phyloP scores from a whole-genome alignment of 2,113 vertebrate species.

The Sinosuthora webbiana region DNA sequence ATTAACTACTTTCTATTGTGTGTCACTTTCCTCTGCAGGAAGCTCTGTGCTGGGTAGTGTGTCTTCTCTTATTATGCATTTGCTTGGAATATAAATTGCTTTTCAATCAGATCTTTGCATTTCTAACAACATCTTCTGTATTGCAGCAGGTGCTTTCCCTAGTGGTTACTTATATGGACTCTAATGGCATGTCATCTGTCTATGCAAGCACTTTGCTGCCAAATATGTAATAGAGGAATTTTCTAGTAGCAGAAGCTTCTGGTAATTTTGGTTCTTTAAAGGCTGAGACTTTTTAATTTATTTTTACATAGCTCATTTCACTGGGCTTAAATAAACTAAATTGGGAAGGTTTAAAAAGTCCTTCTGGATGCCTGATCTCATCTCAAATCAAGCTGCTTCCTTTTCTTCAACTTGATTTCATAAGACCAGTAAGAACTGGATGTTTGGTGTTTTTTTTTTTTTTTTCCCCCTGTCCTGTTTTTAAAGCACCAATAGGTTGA shows the following conservation, averaged over 20 bases:
- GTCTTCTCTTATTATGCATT: constrained; percentile 53
- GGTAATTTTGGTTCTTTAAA: constrained; percentile 48
- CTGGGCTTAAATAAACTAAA: constrained; percentile 11
- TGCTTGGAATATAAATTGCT: constrained; percentile 63
- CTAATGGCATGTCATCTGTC: constrained; percentile 65
- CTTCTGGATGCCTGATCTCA: neutral
- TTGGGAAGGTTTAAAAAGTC: constrained; percentile 9
- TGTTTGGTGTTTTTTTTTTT: neutral
- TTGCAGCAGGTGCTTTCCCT: constrained; percentile 67
- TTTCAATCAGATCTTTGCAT: constrained; percentile 65
- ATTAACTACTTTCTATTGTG: constrained; percentile 47
- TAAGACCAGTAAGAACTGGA: neutral
- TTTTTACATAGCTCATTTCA: constrained; percentile 42
- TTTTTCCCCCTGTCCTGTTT: neutral
- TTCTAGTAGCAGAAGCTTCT: constrained; percentile 50
- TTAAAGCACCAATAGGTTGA: neutral
- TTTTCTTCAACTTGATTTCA: neutral
- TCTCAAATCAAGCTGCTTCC: neutral
- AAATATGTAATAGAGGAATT: constrained; percentile 59
- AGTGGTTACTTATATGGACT: constrained; percentile 54
- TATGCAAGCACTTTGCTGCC: constrained; percentile 50
- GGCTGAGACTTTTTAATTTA: neutral
- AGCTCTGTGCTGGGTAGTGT: neutral
- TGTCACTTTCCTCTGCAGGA: constrained; percentile 39
- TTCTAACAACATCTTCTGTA: constrained; percentile 62